Evolutionary conservation across 2,797 vertebrate species (phyloP).

Genomic region (Falco naumanni): DNA sequence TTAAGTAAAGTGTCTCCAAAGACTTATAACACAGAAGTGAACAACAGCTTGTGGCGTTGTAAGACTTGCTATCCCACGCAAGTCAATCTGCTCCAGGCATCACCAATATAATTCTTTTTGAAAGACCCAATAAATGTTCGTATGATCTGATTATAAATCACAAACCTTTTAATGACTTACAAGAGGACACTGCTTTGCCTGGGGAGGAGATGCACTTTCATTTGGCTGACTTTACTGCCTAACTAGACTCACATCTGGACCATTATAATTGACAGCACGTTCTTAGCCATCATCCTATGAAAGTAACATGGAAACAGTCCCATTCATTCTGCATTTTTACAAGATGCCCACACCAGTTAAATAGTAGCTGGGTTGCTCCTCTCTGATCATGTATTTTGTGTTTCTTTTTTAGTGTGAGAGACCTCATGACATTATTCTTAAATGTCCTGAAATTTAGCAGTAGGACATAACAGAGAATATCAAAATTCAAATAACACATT

Average conservation of each 20-base stretch:
- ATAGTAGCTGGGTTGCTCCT: not conserved
- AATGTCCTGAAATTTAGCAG: not conserved
- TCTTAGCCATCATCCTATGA: not conserved
- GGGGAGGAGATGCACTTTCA: not conserved
- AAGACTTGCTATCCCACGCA: not conserved
- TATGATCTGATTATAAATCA: constrained; percentile 35
- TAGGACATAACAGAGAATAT: rapidly evolving
- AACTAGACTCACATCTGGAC: constrained; percentile 28
- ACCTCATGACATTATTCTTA: not conserved
- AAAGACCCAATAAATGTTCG: constrained; percentile 10
- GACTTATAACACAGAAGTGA: not conserved
- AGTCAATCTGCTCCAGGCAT: constrained; percentile 26
- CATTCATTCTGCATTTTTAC: not conserved
- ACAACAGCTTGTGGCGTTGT: constrained; percentile 18
- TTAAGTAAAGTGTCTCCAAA: not conserved
- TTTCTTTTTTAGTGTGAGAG: not conserved
- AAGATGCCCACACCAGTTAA: not conserved
- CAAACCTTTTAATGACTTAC: constrained; percentile 9
- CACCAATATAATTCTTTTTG: constrained; percentile 33
- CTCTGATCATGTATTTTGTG: rapidly evolving
- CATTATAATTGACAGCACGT: not conserved
- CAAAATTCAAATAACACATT: not conserved
- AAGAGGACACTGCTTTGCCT: not conserved
- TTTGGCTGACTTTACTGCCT: constrained; percentile 23
- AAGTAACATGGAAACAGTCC: not conserved